Evolutionary conservation across 2,797 vertebrate species (phyloP), one percentile per base, ranked within the genome.

Genomic region (Tenualosa thibaudeaui): DNA sequence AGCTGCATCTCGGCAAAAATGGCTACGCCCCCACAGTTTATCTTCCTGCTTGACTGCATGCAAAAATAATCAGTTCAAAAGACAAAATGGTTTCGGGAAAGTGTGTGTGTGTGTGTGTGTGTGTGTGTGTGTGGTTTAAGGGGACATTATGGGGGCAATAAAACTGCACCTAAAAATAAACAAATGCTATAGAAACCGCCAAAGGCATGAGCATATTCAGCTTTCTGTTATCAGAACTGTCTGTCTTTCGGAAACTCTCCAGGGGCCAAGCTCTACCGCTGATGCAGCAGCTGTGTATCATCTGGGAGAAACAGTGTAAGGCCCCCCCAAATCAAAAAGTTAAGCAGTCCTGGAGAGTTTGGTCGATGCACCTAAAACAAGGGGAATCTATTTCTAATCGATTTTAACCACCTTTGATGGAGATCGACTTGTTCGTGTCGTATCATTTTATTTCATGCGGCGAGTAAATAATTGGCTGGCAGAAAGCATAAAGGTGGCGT

Each of bases 401-500:
- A 75, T 75, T 75, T 40, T 22, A 75, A 40, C 37, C 68, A 75
- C 31, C 68, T 75, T 31, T 40, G 68, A 43, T 19, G 7, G 68
- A 43, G 5, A 43, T 75, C 10, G 31, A 75, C 68, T 75, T 1
- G 3, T 15, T 43, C 13, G 31, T 13, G 68, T 7, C 31, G 68
- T 17, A 19, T 43, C 17, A 75, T 43, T 75, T 40, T 75, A 75
- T 75, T 75, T 43, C 37, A 8, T 43, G 68, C 68, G 15, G 31
- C 68, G 37, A 19, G 68, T 75, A 19, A 75, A 43, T 75, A 75
- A 75, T 75, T 43, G 68, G 3, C 68, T 75, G 31, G 82, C 37
- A 49, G 65, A 85, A 88, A 86, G 58, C 24, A 54, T 53, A 84
- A 85, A 85, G 86, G 49, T 40, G 68, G 31, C 13, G 31, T 40